Evolutionary conservation across 1,140 invertebrate species (phyloP), one percentile per base, ranked within the genome.

Genomic region (Ips nitidus): DNA sequence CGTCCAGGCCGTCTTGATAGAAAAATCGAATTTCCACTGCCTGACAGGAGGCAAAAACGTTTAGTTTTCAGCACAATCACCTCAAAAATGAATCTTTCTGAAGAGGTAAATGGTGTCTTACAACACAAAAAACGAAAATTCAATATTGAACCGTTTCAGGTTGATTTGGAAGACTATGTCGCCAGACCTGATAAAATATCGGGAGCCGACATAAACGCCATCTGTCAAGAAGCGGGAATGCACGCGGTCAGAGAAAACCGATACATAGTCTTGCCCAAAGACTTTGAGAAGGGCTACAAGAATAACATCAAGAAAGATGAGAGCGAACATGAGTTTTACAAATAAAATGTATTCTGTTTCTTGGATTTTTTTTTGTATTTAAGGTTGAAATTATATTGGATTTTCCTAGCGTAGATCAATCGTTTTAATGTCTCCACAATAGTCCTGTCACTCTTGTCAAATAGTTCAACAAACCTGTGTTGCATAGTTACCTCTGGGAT

Each of bases 261-360:
- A 58, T 99, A 98, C 80, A 97, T 99, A 74, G 97, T 99, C 4
- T 83, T 99, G 42, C 92, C 95, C 1, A 99, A 99, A 84, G 98
- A 99, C 84, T 99, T 99, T 79, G 98, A 99, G 81, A 99, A 99
- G 79, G 94, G 93, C 40, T 99, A 99, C 83, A 99, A 99, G 80
- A 99, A 98, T 80, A 99, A 99, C 79, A 98, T 98, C 74, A 99
- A 99, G 84, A 99, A 99, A 80, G 97, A 99, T 83, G 97, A 98
- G 84, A 94, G 95, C 75, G 97, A 99, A 85, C 97, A 99, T 78
- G 97, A 99, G 82, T 99, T 99, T 83, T 99, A 99, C 81, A 99
- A 98, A 88, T 99, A 97, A 91, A 59, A 22, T 22, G 22, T 22
- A 22, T 22, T 22, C 22, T 22, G 22, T 22, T 22, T 22, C 22